Percentiles rank a stretch among this genome's conserved stretches.
Evolutionary conservation across 2,113 vertebrate species (phyloP).

Genomic region (Agelaius phoeniceus): DNA sequence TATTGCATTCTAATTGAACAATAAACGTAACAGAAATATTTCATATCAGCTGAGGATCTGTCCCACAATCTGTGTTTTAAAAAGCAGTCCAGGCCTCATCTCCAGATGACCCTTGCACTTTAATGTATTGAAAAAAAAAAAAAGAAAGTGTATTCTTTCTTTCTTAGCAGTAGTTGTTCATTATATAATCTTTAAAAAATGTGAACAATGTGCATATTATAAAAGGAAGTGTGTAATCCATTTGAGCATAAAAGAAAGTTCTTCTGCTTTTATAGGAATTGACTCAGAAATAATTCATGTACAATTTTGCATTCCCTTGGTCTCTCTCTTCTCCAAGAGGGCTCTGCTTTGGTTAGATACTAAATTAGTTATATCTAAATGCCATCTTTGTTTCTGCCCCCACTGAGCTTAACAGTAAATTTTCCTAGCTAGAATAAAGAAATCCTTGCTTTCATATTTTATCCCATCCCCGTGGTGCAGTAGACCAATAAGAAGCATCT

Average conservation of each 20-base stretch:
- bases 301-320: slow-evolving; percentile 50
- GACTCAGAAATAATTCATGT: slow-evolving; percentile 57
- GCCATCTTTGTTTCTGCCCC: slow-evolving; percentile 34
- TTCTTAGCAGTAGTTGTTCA: slow-evolving; percentile 24
- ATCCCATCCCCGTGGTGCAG: slow-evolving; percentile 34
- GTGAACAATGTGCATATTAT: background rate
- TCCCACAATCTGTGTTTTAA: background rate
- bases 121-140: background rate
- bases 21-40: background rate
- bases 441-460: slow-evolving; percentile 52
- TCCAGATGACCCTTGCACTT: background rate
- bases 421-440: slow-evolving; percentile 52
- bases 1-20: slow-evolving; percentile 16
- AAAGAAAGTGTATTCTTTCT: background rate
- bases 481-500: slow-evolving; percentile 29
- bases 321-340: slow-evolving; percentile 28
- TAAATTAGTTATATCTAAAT: slow-evolving; percentile 66
- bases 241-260: slow-evolving; percentile 32
- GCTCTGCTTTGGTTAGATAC: slow-evolving; percentile 38
- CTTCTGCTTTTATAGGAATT: slow-evolving; percentile 42
- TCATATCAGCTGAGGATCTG: background rate
- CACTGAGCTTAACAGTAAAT: slow-evolving; percentile 62
- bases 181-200: slow-evolving; percentile 29
- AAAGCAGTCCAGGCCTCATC: background rate
- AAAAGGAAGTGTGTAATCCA: slow-evolving; percentile 17